phyloP scores from a whole-genome alignment of 2,888 invertebrate genomes.

The Agonopterix arenella region DNA sequence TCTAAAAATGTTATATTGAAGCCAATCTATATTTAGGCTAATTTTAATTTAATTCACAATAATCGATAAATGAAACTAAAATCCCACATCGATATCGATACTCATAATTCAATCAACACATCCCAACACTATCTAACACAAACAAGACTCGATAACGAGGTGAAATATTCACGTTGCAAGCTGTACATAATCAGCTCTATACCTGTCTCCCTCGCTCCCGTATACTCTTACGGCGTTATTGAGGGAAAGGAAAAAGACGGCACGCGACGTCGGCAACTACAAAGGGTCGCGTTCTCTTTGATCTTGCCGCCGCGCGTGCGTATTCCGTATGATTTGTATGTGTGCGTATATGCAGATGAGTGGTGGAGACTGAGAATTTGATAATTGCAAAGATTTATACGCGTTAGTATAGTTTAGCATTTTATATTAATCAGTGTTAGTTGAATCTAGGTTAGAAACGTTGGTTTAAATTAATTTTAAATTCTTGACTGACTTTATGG shows the following conservation, averaged over 20 bases:
- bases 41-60: too few species aligned
- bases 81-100: constrained; percentile 42
- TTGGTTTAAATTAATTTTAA: not conserved
- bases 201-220: constrained; percentile 50
- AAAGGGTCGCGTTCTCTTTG: constrained; percentile 73
- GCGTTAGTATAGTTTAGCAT: constrained; percentile 24
- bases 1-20: too few species aligned
- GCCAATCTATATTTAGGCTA: too few species aligned
- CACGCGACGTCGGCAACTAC: constrained; percentile 67
- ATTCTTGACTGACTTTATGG: too few species aligned
- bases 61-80: too few species aligned
- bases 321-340: constrained; percentile 45
- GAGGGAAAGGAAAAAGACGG: constrained; percentile 65
- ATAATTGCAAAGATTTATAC: constrained; percentile 75
- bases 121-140: constrained; percentile 68
- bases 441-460: constrained; percentile 6
- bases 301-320: constrained; percentile 72
- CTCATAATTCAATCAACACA: constrained; percentile 33
- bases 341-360: constrained; percentile 71
- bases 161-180: constrained; percentile 75
- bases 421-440: constrained; percentile 14
- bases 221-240: constrained; percentile 34
- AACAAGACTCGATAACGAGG: constrained; percentile 77
- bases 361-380: constrained; percentile 71
- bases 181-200: constrained; percentile 62